A percentile compares a stretch with the other conserved stretches of the same genome.
These are phyloP conservation scores for Oryzias woworae DNA, from an alignment of 2,113 vertebrate genomes.

Conservation along the genomic window DNA sequence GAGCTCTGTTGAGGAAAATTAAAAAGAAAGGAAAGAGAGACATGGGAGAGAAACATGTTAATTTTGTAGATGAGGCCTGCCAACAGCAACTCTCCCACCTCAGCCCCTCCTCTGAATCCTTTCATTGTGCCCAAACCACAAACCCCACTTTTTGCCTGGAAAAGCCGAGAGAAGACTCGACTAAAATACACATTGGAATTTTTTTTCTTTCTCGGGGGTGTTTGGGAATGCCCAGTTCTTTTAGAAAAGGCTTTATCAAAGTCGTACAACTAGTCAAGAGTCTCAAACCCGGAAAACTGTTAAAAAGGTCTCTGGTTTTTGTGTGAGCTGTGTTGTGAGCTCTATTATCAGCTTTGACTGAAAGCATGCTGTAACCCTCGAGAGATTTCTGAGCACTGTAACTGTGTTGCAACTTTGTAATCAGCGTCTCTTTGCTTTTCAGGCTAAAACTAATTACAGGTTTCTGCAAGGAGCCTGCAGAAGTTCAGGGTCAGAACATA, in stretches of 20 bases:
- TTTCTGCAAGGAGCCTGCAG: conserved; percentile 53
- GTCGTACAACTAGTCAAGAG: conserved; percentile 12
- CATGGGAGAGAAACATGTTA: conserved; percentile 53
- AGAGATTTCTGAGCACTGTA: conserved; percentile 19
- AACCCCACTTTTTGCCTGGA: conserved; percentile 67
- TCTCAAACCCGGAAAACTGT: not conserved
- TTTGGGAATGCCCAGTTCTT: conserved; percentile 33
- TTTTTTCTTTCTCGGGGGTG: conserved; percentile 20
- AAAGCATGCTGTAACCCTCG: not conserved
- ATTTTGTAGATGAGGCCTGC: conserved; percentile 28
- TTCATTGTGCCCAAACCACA: conserved; percentile 69
- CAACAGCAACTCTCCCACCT: conserved; percentile 48
- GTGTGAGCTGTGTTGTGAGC: not conserved
- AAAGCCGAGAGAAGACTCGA: conserved; percentile 58
- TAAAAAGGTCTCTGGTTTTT: not conserved
- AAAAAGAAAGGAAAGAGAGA: conserved; percentile 38
- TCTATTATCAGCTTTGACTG: conserved; percentile 14
- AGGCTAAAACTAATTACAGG: conserved; percentile 69
- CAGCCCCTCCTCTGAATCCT: conserved; percentile 59
- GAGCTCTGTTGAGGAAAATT: conserved; percentile 49
- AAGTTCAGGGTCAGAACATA: conserved; percentile 61
- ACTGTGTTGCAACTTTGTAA: conserved; percentile 52
- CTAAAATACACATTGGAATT: conserved; percentile 63
- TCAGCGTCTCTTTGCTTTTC: conserved; percentile 57
- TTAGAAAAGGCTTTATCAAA: conserved; percentile 21